phyloP scores from a whole-genome alignment of 35 echinoderm and acorn worm genomes.

The Eucidaris tribuloides region DNA sequence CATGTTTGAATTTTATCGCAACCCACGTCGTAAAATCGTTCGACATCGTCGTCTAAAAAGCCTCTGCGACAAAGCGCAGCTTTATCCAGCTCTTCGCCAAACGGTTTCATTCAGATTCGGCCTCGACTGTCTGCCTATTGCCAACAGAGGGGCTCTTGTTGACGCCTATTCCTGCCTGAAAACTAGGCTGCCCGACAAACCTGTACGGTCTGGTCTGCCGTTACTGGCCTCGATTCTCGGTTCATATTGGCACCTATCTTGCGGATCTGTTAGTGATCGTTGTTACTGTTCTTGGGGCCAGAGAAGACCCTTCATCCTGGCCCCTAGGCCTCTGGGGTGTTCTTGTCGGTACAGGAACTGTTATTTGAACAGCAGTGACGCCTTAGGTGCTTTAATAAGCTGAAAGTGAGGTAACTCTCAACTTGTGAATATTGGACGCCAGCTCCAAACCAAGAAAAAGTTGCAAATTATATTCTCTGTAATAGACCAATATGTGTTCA shows the following conservation, averaged over 20 bases:
- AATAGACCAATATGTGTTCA: too few species aligned
- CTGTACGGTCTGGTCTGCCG: constrained; percentile 87
- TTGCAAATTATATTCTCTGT: too few species aligned
- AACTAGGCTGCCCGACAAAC: constrained; percentile 62
- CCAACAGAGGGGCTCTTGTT: constrained; percentile 81
- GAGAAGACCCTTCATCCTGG: constrained; percentile 72
- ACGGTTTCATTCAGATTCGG: constrained; percentile 71
- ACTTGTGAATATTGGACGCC: too few species aligned
- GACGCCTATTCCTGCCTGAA: constrained; percentile 62
- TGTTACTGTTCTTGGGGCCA: constrained; percentile 65
- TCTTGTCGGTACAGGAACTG: constrained; percentile 57
- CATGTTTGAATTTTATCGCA: not conserved
- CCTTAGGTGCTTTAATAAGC: constrained; percentile 29
- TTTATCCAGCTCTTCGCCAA: constrained; percentile 62
- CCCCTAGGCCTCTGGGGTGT: constrained; percentile 48
- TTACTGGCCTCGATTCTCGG: constrained; percentile 72
- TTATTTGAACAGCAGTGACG: constrained; percentile 72
- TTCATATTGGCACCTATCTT: constrained; percentile 68
- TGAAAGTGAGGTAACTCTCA: not conserved
- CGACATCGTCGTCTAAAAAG: not conserved
- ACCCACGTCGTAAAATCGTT: not conserved
- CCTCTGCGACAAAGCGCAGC: not conserved
- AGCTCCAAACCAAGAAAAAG: too few species aligned
- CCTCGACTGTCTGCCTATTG: constrained; percentile 64
- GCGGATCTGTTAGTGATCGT: constrained; percentile 74